phyloP scores from a whole-genome alignment of 2,113 vertebrate genomes.

The Dromaius novaehollandiae region DNA sequence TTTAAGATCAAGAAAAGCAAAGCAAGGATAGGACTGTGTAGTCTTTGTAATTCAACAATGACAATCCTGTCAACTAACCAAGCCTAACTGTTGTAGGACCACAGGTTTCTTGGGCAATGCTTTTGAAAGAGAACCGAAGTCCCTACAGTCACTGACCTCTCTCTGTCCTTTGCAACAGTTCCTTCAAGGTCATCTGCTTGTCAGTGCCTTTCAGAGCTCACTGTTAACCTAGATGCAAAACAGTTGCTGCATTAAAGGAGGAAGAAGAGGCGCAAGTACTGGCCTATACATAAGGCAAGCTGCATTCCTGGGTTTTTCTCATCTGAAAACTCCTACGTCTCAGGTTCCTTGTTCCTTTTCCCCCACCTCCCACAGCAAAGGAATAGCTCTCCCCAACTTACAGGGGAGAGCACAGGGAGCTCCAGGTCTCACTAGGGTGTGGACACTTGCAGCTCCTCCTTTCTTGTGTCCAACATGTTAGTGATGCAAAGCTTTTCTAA shows the following conservation, averaged over 20 bases:
- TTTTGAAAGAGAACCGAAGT: neutral
- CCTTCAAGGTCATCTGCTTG: neutral
- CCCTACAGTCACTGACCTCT: neutral
- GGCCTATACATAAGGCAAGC: neutral
- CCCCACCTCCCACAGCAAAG: neutral
- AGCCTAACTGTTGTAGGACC: accelerated
- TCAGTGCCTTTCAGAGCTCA: neutral
- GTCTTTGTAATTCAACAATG: neutral
- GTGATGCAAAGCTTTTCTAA: neutral
- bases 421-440: neutral
- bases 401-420: neutral
- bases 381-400: neutral
- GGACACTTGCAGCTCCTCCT: neutral
- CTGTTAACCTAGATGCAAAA: neutral
- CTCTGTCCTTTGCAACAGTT: neutral
- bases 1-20: neutral
- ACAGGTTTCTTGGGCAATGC: neutral
- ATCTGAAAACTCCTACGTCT: neutral
- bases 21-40: neutral
- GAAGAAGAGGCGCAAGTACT: neutral
- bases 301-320: neutral
- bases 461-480: neutral
- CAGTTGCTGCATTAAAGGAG: accelerated
- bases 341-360: neutral
- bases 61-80: neutral